Conservation (phyloP, 2,113 vertebrate species). For the Leiothrix lutea region DNA sequence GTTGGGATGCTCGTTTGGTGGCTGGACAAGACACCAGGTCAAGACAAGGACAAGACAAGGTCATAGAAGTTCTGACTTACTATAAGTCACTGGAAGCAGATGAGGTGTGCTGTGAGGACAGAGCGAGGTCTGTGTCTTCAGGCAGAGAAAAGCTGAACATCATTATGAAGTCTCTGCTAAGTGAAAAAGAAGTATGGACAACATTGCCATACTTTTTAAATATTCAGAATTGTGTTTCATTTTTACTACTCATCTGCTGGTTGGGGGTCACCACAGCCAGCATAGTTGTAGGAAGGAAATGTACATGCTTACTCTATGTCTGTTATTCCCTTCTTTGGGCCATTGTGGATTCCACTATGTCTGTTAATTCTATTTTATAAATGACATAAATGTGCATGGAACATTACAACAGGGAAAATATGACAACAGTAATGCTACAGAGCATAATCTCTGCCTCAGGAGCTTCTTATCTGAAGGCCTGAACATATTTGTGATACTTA, state of each 20-base stretch:
- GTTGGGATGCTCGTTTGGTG: not conserved
- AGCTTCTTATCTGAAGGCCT: not conserved
- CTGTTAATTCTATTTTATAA: constrained; percentile 44
- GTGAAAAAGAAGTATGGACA: not conserved
- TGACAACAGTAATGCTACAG: constrained; percentile 29
- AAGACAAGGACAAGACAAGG: too few relatives aligned
- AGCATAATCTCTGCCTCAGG: constrained; percentile 32
- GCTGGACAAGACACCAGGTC: not conserved
- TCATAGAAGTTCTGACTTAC: not conserved
- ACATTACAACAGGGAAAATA: constrained; percentile 56
- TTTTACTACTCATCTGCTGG: not conserved
- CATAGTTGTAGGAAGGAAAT: not conserved
- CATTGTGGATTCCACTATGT: not conserved
- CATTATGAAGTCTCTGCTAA: not conserved
- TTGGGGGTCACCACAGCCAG: not conserved
- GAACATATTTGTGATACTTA: not conserved
- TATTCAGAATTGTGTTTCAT: not conserved
- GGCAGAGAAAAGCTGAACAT: not conserved
- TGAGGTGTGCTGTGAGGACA: not conserved
- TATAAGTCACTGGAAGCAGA: not conserved
- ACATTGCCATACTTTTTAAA: not conserved
- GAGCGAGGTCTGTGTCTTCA: not conserved
- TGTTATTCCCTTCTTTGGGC: constrained; percentile 18
- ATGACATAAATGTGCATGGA: constrained; percentile 38
- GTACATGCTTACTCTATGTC: not conserved